Conservation (phyloP, 2,888 invertebrate species). For the Sinodicranocentrus sp. region DNA sequence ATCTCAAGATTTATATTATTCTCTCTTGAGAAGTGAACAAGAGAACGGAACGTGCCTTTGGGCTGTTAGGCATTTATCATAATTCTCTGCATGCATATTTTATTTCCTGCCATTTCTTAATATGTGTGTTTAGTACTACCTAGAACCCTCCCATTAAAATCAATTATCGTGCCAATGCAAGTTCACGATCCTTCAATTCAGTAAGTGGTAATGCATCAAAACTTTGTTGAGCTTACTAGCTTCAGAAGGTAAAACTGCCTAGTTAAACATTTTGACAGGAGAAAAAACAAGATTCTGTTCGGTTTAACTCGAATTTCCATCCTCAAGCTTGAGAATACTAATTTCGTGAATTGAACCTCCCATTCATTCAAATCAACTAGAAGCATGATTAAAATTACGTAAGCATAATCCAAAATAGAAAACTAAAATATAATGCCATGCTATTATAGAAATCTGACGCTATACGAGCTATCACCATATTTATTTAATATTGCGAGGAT, state of each 20-base stretch:
- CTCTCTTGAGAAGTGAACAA: neutral
- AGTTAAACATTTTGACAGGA: slow-evolving; percentile 53
- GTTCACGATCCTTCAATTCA: slow-evolving; percentile 58
- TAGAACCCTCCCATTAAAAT: slow-evolving; percentile 62
- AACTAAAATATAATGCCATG: neutral
- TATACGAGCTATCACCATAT: neutral
- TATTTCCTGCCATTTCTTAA: slow-evolving; percentile 28
- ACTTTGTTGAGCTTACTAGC: neutral
- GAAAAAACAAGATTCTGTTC: neutral
- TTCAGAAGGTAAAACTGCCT: slow-evolving; percentile 15
- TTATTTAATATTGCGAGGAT: too few relatives aligned
- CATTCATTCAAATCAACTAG: slow-evolving; percentile 29
- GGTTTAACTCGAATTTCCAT: neutral
- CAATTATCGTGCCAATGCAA: slow-evolving; percentile 58
- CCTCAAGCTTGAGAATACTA: neutral
- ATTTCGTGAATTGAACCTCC: slow-evolving; percentile 32
- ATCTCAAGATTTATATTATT: too few relatives aligned
- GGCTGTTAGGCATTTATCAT: slow-evolving; percentile 43
- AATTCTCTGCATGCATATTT: slow-evolving; percentile 13
- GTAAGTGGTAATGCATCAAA: slow-evolving; percentile 30
- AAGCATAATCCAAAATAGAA: neutral
- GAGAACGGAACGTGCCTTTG: slow-evolving; percentile 22
- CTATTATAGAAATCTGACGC: neutral
- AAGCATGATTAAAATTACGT: slow-evolving; percentile 18
- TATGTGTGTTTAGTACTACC: slow-evolving; percentile 14